Conservation (phyloP, 1,140 invertebrate species). For the Sipha flava region DNA sequence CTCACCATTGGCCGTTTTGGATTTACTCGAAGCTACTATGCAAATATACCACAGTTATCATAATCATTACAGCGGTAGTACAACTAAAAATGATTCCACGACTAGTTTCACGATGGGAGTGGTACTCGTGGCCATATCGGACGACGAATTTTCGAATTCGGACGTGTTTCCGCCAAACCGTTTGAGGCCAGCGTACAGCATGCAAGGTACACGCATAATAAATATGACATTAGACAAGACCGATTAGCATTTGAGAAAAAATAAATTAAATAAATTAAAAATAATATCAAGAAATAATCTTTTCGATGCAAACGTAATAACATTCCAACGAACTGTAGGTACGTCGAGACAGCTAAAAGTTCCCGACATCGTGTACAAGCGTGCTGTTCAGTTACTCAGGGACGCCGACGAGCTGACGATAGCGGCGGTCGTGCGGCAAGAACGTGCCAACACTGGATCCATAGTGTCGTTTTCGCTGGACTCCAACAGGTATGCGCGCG, state of each 20-base stretch:
- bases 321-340: conserved; percentile 47
- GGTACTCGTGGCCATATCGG: neutral
- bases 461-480: conserved; percentile 72
- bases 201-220: neutral
- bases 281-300: neutral
- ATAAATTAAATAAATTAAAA: neutral
- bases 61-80: neutral
- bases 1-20: neutral
- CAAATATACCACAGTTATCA: neutral
- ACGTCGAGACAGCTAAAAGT: conserved; percentile 58
- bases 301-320: neutral
- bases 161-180: neutral
- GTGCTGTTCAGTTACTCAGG: conserved; percentile 58
- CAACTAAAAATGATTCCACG: neutral
- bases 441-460: conserved; percentile 69
- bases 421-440: conserved; percentile 64
- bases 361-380: conserved; percentile 55
- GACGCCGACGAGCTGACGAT: conserved; percentile 70
- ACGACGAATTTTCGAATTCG: neutral
- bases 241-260: neutral
- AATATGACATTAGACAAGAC: too few species aligned
- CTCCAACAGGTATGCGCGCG: conserved; percentile 53
- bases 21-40: conserved; percentile 7
- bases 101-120: neutral
- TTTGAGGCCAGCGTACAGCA: neutral